A percentile compares a stretch with the other conserved stretches of the same genome.
Conservation (phyloP, 2,888 invertebrate genomes). For the Pyralis farinalis region DNA sequence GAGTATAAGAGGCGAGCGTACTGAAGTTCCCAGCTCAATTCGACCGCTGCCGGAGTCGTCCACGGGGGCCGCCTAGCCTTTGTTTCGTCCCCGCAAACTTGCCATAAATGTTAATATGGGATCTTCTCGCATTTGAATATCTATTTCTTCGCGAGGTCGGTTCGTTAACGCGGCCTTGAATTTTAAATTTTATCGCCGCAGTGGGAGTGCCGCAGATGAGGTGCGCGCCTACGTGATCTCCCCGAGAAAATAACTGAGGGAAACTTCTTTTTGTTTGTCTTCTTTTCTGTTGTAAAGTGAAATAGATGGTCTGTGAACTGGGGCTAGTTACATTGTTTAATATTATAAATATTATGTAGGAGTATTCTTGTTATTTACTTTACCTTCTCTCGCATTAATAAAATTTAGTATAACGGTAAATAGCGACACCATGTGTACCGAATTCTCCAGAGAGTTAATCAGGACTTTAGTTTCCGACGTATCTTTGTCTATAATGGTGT, state of each 20-base stretch:
- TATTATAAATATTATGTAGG: too few species aligned
- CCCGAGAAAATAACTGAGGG: slow-evolving; percentile 65
- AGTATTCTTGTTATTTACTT: too few species aligned
- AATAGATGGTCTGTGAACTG: slow-evolving; percentile 33
- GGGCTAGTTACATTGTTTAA: too few species aligned
- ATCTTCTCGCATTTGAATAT: slow-evolving; percentile 80
- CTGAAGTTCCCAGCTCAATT: slow-evolving; percentile 6
- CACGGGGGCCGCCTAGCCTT: slow-evolving; percentile 50
- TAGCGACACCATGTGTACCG: too few species aligned
- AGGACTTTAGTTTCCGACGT: too few species aligned
- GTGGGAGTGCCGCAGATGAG: slow-evolving; percentile 72
- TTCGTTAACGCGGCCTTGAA: slow-evolving; percentile 81
- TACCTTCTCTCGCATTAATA: too few species aligned
- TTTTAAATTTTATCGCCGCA: slow-evolving; percentile 79
- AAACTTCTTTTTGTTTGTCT: slow-evolving; percentile 62
- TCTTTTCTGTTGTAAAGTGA: slow-evolving; percentile 49
- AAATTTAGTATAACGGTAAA: too few species aligned
- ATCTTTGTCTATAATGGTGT: too few species aligned
- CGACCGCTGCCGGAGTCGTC: slow-evolving; percentile 3
- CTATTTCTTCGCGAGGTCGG: slow-evolving; percentile 80
- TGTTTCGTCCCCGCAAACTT: slow-evolving; percentile 79
- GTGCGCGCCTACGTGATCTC: slow-evolving; percentile 77
- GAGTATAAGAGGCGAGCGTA: neutral
- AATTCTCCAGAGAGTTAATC: too few species aligned
- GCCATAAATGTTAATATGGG: slow-evolving; percentile 82